Conservation (phyloP, 2,113 vertebrate genomes). For the Pseudopodoces humilis region DNA sequence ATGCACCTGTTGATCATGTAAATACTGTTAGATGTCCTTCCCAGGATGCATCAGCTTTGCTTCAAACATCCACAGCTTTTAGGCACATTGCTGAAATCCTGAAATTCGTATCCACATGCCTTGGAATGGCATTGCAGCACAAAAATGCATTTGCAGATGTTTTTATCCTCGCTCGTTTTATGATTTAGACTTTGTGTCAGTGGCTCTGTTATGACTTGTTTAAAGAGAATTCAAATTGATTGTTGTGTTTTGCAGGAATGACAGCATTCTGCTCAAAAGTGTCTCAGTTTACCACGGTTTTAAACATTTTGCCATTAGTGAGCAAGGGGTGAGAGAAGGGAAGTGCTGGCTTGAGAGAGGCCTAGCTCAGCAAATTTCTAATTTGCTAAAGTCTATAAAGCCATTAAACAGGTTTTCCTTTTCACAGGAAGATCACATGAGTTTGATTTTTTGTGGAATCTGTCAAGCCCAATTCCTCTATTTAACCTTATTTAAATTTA, state of each 20-base stretch:
- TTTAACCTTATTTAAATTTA: not conserved
- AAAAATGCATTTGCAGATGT: not conserved
- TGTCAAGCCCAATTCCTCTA: not conserved
- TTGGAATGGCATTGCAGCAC: not conserved
- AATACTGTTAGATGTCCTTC: not conserved
- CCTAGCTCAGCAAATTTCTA: not conserved
- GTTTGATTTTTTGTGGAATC: not conserved
- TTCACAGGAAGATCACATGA: not conserved
- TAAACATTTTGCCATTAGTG: not conserved
- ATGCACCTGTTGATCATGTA: not conserved
- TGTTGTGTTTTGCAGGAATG: not conserved
- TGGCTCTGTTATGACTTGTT: not conserved
- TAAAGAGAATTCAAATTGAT: not conserved
- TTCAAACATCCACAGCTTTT: not conserved
- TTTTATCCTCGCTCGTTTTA: not conserved
- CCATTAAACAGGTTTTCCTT: not conserved
- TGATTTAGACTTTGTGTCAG: not conserved
- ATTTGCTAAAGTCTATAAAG: not conserved
- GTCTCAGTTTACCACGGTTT: not conserved
- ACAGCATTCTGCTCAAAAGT: not conserved
- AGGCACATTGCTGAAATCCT: not conserved
- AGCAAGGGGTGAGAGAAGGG: fast-evolving
- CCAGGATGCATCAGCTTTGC: not conserved
- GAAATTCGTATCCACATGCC: not conserved
- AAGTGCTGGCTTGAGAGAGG: not conserved